Evolutionary conservation across 1,140 invertebrate genomes (phyloP).

Genomic region (Polypedilum pembai): DNA sequence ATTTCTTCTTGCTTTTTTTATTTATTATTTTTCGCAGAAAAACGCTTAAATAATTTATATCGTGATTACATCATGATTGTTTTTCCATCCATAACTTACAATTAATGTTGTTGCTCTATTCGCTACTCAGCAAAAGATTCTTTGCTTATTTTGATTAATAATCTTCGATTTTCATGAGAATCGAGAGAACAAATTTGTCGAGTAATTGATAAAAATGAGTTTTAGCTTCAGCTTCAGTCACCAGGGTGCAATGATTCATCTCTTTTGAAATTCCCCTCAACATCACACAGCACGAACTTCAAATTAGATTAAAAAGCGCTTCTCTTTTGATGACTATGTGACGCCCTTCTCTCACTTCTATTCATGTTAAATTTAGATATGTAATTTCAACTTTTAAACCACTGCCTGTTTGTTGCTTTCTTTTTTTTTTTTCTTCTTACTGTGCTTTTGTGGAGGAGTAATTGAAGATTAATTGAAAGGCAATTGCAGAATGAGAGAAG

Average conservation of each 20-base stretch:
- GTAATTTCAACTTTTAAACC: too few species aligned
- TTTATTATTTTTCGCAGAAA: not conserved
- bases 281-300: slow-evolving; percentile 9
- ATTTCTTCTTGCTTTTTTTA: too few species aligned
- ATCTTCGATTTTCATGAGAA: slow-evolving; percentile 8
- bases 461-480: too few species aligned
- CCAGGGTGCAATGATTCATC: not conserved
- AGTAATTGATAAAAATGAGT: slow-evolving; percentile 27
- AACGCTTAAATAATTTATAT: slow-evolving; percentile 20
- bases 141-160: slow-evolving; percentile 14
- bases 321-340: slow-evolving; percentile 17
- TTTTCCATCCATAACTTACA: not conserved
- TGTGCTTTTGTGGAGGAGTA: too few species aligned
- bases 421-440: too few species aligned
- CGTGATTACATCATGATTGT: slow-evolving; percentile 25
- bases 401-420: too few species aligned
- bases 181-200: slow-evolving; percentile 2
- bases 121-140: not conserved
- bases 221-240: not conserved
- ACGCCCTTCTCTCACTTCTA: not conserved
- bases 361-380: too few species aligned
- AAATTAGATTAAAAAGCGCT: slow-evolving; percentile 18
- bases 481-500: too few species aligned
- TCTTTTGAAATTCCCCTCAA: not conserved
- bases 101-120: not conserved